Base-by-base conservation (phyloP, 2,888 invertebrate genomes). In the Protonemura montana region DNA sequence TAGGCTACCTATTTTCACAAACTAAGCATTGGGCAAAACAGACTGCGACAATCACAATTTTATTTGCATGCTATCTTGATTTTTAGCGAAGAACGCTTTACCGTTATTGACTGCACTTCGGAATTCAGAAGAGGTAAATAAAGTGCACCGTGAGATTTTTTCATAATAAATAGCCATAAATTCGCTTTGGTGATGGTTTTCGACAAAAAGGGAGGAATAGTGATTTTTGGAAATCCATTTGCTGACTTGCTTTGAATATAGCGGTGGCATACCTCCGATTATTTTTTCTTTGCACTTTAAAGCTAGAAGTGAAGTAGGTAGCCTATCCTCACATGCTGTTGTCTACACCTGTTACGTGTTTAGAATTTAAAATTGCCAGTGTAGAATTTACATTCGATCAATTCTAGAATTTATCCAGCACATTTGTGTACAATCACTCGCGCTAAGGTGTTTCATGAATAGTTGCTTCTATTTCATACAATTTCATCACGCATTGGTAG, bases 41-140 rank as follows among this genome's bases (percentile, higher is more conserved):
- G 21, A 59, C 59, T 59, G 21, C 21, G 1, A 59, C 59, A 21
- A 21, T 59, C 21, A 59, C 59, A 59, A 78, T 78, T 81, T 81
- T 81, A 28, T 81, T 81, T 28, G 81, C 81, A 81, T 81, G 81
- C 81, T 81, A 81, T 81, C 30, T 81, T 81, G 81, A 81, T 81
- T 84, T 83, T 84, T 84, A 84, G 84, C 84, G 76, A 42, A 76
- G 84, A 84, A 84, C 29, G 59, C 84, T 84, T 84, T 84, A 76
- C 84, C 84, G 28, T 28, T 84, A 59, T 84, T 84, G 84, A 84
- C 76, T 59, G 84, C 84, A 76, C 84, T 84, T 26, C 84, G 27
- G 29, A 59, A 84, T 59, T 59, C 59, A 27, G 84, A 84, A 21
- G 84, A 84, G 84, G 84, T 84, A 84, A 84, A 76, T 84, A 84